Evolutionary conservation across 2,797 vertebrate genomes (phyloP).

Genomic region (Cyprinella venusta): DNA sequence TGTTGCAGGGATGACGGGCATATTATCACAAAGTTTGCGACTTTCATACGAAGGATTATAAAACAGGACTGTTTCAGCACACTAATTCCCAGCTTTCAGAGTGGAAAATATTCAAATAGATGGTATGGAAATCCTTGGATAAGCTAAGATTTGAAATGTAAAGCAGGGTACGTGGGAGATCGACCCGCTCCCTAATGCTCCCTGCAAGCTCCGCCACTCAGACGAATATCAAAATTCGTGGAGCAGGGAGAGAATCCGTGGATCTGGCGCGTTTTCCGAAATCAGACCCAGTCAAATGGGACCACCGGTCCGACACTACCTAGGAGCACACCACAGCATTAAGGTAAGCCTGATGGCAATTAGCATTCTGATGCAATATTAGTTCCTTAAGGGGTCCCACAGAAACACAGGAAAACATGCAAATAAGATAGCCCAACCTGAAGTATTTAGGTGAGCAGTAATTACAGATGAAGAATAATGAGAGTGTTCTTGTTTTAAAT

Average conservation of each 20-base stretch:
- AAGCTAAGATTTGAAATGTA: constrained; percentile 82
- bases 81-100: constrained; percentile 60
- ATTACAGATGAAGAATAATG: constrained; percentile 1
- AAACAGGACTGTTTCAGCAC: constrained; percentile 48
- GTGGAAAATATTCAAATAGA: constrained; percentile 84
- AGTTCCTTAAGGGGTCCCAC: neutral
- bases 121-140: constrained; percentile 84
- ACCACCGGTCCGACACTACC: constrained; percentile 55
- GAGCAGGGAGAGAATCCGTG: constrained; percentile 54
- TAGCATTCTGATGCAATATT: neutral
- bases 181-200: constrained; percentile 65
- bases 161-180: constrained; percentile 73
- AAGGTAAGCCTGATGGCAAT: constrained; percentile 53
- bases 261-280: constrained; percentile 54
- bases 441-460: neutral
- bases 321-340: constrained; percentile 24
- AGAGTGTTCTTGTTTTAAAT: constrained; percentile 1
- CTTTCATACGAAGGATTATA: constrained; percentile 48
- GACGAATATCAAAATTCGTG: constrained; percentile 52
- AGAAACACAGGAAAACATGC: neutral
- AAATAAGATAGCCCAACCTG: neutral
- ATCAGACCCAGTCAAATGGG: constrained; percentile 55
- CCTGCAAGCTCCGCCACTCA: constrained; percentile 53
- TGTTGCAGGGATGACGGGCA: neutral
- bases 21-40: constrained; percentile 23